Evolutionary conservation across 2,888 invertebrate genomes (phyloP), one percentile per base, ranked within the genome.

Genomic region (Petrolisthes cinctipes): DNA sequence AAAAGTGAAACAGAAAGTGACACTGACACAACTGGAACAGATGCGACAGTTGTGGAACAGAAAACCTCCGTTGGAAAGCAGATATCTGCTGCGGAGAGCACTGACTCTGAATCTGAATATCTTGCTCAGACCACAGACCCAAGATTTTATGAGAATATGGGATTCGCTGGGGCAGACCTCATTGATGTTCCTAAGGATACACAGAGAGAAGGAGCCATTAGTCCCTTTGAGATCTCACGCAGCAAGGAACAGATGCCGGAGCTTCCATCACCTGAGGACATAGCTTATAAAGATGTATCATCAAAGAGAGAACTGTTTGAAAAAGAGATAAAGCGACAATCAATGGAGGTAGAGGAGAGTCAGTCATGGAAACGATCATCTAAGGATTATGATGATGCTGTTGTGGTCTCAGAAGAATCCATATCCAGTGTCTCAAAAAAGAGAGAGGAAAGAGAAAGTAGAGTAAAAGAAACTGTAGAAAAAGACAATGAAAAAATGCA

Each of bases 1-100:
- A 90, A 88, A 68, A 89, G 89, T 79, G 90, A 90, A 85, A 89
- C 90, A 37, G 90, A 90, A 83, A 90, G 90, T 89, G 90, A 90
- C 75, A 88, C 89, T 20, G 90, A 90, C 56, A 89, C 82, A 17
- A 88, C 88, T 20, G 90, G 87, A n/a, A 89, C 88, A 14, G 85
- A 86, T 89, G 86, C 83, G 5, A 89, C 87, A 53, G 82, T 88
- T 66, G 61, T 89, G 1, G 88, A 88, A 51, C 61, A 71, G 57
- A 73, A 82, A 61, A 7, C 76, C 4, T 17, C 68, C 7, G 54
- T 14, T 73, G 80, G 78, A 51, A 85, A 87, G 73, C 57, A 71
- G 17, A 20, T 84, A 14, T 82, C 73, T 54, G 37, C 79, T 20
- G 37, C 79, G 37, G 90, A 90, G 79, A 85, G 88, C 54, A 86